These are phyloP conservation scores for Lepus townsendii DNA, from an alignment of 2,797 vertebrate genomes.

Conservation along the genomic window DNA sequence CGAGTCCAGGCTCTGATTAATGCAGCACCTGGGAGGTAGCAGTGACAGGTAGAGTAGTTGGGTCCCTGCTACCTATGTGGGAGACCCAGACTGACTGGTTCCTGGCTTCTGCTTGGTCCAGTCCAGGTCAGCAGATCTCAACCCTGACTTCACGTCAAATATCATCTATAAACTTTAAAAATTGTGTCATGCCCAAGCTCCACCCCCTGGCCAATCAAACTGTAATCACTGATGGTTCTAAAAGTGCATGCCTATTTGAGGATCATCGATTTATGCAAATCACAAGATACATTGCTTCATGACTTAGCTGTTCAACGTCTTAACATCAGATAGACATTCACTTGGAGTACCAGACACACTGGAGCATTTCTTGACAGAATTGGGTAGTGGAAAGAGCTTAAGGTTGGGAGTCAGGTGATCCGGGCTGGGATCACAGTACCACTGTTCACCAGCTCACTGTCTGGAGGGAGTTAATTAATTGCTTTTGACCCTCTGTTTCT, in stretches of 20 bases:
- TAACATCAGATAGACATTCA: background rate
- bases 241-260: background rate
- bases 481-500: background rate
- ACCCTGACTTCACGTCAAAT: background rate
- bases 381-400: background rate
- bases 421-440: background rate
- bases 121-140: background rate
- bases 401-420: background rate
- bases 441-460: background rate
- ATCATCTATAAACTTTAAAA: background rate
- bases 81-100: no score
- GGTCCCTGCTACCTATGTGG: no score
- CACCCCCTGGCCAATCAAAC: background rate
- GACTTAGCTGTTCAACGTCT: background rate
- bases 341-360: background rate
- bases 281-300: background rate
- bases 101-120: no score
- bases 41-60: no score
- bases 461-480: background rate
- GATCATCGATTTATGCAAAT: constrained; percentile 3
- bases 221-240: background rate
- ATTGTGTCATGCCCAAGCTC: background rate
- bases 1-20: no score
- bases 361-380: background rate
- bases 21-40: no score